phyloP scores from a whole-genome alignment of 2,797 vertebrate species.

The Alcedo quadribrachys region DNA sequence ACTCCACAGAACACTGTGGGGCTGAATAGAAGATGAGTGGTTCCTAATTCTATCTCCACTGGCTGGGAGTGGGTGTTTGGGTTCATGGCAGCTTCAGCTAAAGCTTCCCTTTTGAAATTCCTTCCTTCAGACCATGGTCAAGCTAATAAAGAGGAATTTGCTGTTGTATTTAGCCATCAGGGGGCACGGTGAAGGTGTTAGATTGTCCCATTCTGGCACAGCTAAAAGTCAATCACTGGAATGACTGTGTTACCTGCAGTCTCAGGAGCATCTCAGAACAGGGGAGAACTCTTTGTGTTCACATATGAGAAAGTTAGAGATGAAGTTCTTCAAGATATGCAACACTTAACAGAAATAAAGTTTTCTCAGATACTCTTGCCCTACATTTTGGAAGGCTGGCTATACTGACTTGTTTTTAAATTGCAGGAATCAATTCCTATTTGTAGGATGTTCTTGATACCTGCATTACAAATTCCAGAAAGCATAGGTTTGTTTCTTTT shows the following conservation, averaged over 20 bases:
- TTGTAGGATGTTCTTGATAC: neutral
- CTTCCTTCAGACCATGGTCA: neutral
- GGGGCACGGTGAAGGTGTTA: neutral
- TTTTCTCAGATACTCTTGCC: neutral
- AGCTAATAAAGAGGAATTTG: neutral
- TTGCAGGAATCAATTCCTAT: neutral
- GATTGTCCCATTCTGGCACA: neutral
- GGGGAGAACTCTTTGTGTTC: neutral
- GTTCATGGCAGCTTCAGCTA: neutral
- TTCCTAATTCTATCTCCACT: neutral
- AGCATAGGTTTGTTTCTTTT: conserved; percentile 12
- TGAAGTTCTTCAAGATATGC: neutral
- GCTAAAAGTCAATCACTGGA: neutral
- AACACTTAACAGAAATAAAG: neutral
- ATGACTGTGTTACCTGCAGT: neutral
- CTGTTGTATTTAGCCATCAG: neutral
- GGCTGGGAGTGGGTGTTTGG: neutral
- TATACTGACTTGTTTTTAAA: neutral
- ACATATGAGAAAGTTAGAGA: neutral
- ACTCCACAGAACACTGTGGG: neutral
- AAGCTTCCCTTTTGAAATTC: neutral
- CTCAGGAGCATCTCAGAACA: neutral
- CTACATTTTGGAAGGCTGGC: neutral
- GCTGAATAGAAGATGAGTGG: neutral
- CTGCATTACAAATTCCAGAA: conserved; percentile 36